Conservation (phyloP, 1,140 invertebrate species). For the Phocides pigmalion region DNA sequence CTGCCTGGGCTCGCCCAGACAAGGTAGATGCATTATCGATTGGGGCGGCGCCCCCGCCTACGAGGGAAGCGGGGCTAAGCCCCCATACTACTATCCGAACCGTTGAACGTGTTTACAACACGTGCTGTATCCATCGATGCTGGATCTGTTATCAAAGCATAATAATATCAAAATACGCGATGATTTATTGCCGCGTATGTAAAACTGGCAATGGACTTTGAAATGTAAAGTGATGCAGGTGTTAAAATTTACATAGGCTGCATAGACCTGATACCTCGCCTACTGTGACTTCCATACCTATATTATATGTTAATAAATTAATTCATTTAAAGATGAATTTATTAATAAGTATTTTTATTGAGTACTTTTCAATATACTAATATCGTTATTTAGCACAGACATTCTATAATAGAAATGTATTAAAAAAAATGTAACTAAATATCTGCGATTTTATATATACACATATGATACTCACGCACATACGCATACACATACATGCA, state of each 20-base stretch:
- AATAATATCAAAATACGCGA: neutral
- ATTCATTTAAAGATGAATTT: too few species aligned
- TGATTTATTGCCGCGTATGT: constrained; percentile 8
- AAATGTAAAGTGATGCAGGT: neutral
- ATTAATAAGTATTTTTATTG: too few species aligned
- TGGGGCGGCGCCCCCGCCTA: neutral
- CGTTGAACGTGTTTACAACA: neutral
- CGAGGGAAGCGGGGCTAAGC: neutral
- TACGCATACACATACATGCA: too few species aligned
- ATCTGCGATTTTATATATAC: too few species aligned
- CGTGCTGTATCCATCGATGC: constrained; percentile 13
- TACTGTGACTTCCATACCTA: too few species aligned
- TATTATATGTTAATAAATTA: too few species aligned
- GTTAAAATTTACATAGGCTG: neutral
- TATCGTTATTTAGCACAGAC: too few species aligned
- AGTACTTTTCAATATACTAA: too few species aligned
- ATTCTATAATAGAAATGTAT: too few species aligned
- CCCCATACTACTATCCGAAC: neutral
- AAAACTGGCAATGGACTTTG: constrained; percentile 7
- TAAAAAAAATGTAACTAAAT: too few species aligned
- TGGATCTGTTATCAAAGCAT: neutral
- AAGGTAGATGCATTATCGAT: constrained; percentile 2
- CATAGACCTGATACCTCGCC: neutral
- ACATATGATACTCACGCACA: too few species aligned
- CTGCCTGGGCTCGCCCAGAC: neutral